Evolutionary conservation across 2,797 vertebrate species (phyloP).

Genomic region (Pipistrellus nathusii): DNA sequence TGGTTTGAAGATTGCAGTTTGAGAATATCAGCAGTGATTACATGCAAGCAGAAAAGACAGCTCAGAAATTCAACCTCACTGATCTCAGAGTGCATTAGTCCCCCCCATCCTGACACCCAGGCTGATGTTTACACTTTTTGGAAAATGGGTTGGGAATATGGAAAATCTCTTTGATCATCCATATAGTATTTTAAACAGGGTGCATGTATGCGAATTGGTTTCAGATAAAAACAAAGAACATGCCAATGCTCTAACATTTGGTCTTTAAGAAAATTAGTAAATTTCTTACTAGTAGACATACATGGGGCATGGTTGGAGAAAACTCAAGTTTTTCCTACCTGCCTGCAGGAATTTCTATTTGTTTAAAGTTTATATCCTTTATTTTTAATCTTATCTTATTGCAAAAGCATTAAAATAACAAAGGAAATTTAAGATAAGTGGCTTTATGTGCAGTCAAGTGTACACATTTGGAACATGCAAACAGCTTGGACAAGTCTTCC

Average conservation of each 20-base stretch:
- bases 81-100: not conserved
- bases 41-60: not conserved
- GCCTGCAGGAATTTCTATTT: not conserved
- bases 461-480: not conserved
- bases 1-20: not conserved
- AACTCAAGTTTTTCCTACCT: not conserved
- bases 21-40: slow-evolving; percentile 14
- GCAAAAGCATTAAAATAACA: slow-evolving; percentile 15
- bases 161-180: not conserved
- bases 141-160: not conserved
- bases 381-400: not conserved
- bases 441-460: not conserved
- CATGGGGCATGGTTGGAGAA: not conserved
- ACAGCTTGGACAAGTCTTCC: slow-evolving; percentile 9
- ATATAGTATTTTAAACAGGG: not conserved
- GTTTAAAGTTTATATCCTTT: not conserved
- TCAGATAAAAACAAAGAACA: not conserved
- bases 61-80: not conserved
- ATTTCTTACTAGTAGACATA: not conserved
- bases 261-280: slow-evolving; percentile 15
- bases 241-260: not conserved
- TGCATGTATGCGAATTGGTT: not conserved
- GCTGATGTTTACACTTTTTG: not conserved
- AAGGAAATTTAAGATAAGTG: not conserved
- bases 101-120: no score